These are phyloP conservation scores for Tetragonula carbonaria DNA, from an alignment of 2,888 invertebrate genomes.

Conservation along the genomic window DNA sequence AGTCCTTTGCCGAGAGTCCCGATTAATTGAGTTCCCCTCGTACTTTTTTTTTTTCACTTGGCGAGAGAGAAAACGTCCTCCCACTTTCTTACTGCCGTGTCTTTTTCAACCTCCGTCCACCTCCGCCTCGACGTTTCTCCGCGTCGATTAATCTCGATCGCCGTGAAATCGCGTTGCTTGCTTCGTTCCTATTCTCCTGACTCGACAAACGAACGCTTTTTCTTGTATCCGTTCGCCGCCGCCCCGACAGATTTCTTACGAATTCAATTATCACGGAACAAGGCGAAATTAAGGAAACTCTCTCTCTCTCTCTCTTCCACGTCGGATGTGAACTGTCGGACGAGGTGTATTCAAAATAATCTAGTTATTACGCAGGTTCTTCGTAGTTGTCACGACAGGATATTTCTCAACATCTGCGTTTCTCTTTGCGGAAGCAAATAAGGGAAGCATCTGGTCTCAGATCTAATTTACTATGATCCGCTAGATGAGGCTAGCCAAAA, in stretches of 20 bases:
- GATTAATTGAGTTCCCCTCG: constrained; percentile 73
- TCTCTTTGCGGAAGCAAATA: not conserved
- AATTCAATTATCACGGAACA: constrained; percentile 30
- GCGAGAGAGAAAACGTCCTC: constrained; percentile 45
- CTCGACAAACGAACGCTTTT: constrained; percentile 46
- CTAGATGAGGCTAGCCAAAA: not conserved
- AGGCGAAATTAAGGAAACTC: not conserved
- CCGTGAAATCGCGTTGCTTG: constrained; percentile 59
- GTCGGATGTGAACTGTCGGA: too few relatives aligned
- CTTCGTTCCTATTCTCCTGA: constrained; percentile 41
- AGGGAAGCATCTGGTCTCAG: not conserved
- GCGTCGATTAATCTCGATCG: constrained; percentile 70
- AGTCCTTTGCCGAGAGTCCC: constrained; percentile 67
- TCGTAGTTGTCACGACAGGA: too few relatives aligned
- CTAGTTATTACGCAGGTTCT: not conserved
- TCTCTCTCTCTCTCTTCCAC: too few relatives aligned
- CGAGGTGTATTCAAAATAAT: not conserved
- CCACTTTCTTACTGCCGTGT: constrained; percentile 57
- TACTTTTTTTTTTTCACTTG: constrained; percentile 68
- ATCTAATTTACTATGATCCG: not conserved
- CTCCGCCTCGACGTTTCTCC: constrained; percentile 26
- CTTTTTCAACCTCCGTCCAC: constrained; percentile 53
- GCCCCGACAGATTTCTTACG: constrained; percentile 16
- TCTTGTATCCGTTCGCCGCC: constrained; percentile 19
- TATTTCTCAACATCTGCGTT: not conserved